These are phyloP conservation scores for Eptesicus fuscus DNA, from an alignment of 2,113 vertebrate genomes.

Conservation along the genomic window DNA sequence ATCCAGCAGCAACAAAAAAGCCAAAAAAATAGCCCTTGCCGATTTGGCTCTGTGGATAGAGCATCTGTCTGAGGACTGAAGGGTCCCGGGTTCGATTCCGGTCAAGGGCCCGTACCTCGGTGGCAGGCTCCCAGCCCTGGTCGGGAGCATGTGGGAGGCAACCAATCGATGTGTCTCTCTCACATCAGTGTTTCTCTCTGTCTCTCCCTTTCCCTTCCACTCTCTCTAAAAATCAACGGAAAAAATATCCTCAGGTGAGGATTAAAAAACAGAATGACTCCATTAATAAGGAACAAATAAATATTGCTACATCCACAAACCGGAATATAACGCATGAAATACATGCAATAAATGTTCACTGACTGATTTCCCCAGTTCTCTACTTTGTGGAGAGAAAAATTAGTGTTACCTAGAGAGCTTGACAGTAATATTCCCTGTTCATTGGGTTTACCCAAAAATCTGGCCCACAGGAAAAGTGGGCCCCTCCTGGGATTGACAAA, in stretches of 20 bases:
- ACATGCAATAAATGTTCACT: not conserved
- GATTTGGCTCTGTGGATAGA: too few species aligned
- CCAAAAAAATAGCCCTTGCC: too few species aligned
- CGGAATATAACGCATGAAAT: not conserved
- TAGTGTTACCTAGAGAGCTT: not conserved
- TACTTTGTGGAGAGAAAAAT: not conserved
- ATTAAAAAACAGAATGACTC: not conserved
- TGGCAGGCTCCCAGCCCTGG: too few species aligned
- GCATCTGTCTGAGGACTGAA: too few species aligned
- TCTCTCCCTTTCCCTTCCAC: too few species aligned
- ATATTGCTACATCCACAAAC: not conserved
- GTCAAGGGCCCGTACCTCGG: too few species aligned
- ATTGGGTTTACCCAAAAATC: not conserved
- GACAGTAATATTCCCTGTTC: not conserved
- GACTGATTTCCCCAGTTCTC: not conserved
- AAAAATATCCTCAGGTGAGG: too few species aligned
- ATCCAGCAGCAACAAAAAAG: not conserved
- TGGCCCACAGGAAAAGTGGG: not conserved
- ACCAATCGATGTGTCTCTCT: too few species aligned
- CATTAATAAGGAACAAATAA: constrained; percentile 1
- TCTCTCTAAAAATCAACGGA: too few species aligned
- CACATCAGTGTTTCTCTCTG: too few species aligned
- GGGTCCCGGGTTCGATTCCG: too few species aligned
- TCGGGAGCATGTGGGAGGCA: too few species aligned
- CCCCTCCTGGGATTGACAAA: not conserved